Percentiles rank a stretch among this genome's conserved stretches.
Conservation (phyloP, 2,888 invertebrate species). For the Pterostichus niger region DNA sequence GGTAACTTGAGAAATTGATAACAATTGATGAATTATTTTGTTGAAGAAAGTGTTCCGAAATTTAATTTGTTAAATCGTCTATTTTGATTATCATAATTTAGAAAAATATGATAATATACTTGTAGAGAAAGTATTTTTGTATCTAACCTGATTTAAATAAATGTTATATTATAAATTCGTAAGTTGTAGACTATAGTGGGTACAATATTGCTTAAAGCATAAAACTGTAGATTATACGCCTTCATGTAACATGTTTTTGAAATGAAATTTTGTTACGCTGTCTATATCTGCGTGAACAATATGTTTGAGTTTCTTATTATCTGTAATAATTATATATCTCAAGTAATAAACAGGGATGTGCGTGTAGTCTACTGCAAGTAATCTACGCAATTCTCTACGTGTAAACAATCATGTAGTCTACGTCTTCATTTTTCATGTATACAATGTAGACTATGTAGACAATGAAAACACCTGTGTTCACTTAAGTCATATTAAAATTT, state of each 20-base stretch:
- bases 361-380: too few relatives aligned
- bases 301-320: too few relatives aligned
- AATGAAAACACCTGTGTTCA: too few relatives aligned
- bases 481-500: too few relatives aligned
- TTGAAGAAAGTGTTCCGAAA: not conserved
- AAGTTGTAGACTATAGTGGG: not conserved
- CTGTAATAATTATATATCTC: not conserved
- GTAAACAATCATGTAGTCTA: too few relatives aligned
- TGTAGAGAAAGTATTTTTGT: constrained; percentile 4
- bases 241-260: not conserved
- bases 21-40: not conserved
- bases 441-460: too few relatives aligned
- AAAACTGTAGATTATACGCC: not conserved
- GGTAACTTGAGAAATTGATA: not conserved
- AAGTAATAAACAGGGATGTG: too few relatives aligned
- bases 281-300: not conserved
- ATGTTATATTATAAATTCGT: not conserved
- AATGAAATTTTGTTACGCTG: not conserved
- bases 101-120: not conserved
- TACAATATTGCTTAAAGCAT: not conserved
- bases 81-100: not conserved
- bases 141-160: constrained; percentile 7
- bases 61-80: not conserved
- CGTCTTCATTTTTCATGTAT: too few relatives aligned
- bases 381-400: too few relatives aligned